Conservation (phyloP, 2,797 vertebrate genomes). For the Anas capensis region DNA sequence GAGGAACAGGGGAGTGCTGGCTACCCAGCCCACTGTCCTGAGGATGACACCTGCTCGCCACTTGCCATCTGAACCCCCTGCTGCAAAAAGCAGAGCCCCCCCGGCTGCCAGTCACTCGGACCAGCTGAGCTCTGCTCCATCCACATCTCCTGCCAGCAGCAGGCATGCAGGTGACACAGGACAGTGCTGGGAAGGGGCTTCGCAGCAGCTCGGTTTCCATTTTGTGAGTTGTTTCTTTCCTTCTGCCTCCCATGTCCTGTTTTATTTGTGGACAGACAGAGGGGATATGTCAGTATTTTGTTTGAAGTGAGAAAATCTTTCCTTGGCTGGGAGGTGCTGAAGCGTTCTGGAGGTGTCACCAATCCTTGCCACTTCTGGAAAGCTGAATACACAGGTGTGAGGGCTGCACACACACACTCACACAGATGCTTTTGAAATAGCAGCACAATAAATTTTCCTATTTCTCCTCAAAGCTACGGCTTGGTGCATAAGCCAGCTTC, state of each 20-base stretch:
- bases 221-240: neutral
- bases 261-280: neutral
- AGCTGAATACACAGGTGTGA: neutral
- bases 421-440: neutral
- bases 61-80: neutral
- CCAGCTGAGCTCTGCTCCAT: neutral
- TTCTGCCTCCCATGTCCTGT: neutral
- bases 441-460: neutral
- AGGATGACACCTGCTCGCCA: neutral
- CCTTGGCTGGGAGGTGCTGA: neutral
- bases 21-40: neutral
- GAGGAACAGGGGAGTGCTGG: neutral
- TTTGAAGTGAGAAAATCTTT: neutral
- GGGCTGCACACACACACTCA: neutral
- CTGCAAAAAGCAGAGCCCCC: neutral
- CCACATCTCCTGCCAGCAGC: neutral
- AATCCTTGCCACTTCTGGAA: neutral
- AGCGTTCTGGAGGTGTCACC: neutral
- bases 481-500: neutral
- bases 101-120: neutral
- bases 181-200: neutral
- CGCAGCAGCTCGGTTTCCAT: neutral
- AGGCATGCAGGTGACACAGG: accelerated
- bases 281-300: neutral
- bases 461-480: neutral